phyloP scores from a whole-genome alignment of 2,888 invertebrate genomes.

The Chrysina gloriosa region DNA sequence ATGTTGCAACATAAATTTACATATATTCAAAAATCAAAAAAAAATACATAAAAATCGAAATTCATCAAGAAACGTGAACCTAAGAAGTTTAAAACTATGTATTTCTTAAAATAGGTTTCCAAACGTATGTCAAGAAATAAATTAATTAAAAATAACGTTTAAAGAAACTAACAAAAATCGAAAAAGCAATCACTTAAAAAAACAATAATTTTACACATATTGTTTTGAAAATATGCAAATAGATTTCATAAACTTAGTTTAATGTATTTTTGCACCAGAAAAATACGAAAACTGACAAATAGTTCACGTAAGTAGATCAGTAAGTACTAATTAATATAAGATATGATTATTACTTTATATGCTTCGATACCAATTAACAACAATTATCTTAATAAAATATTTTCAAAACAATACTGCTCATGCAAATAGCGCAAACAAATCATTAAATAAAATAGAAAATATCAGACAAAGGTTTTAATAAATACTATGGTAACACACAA shows the following conservation, averaged over 20 bases:
- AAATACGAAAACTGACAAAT: not conserved
- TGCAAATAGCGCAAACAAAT: slow-evolving; percentile 24
- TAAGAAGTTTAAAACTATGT: too few species aligned
- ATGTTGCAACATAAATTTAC: not conserved
- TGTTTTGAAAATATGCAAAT: slow-evolving; percentile 13
- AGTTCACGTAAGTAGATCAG: too few species aligned
- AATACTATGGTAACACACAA: slow-evolving; percentile 41
- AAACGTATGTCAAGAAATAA: not conserved
- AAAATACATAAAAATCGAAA: not conserved
- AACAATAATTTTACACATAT: not conserved
- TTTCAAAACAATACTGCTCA: slow-evolving; percentile 20
- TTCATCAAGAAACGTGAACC: not conserved
- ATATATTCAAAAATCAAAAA: slow-evolving; percentile 18
- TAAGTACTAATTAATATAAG: too few species aligned
- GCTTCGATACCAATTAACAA: too few species aligned
- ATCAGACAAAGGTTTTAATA: slow-evolving; percentile 34
- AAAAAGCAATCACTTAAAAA: not conserved
- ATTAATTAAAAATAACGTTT: not conserved
- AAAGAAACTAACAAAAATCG: not conserved
- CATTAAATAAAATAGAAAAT: slow-evolving; percentile 25
- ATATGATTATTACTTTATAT: too few species aligned
- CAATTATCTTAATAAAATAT: too few species aligned
- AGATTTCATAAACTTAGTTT: not conserved
- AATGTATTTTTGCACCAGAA: not conserved
- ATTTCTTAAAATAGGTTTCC: not conserved